A percentile compares a stretch with the other conserved stretches of the same genome.
Conservation (phyloP, 2,888 invertebrate species). For the Pristionchus exspectatus region DNA sequence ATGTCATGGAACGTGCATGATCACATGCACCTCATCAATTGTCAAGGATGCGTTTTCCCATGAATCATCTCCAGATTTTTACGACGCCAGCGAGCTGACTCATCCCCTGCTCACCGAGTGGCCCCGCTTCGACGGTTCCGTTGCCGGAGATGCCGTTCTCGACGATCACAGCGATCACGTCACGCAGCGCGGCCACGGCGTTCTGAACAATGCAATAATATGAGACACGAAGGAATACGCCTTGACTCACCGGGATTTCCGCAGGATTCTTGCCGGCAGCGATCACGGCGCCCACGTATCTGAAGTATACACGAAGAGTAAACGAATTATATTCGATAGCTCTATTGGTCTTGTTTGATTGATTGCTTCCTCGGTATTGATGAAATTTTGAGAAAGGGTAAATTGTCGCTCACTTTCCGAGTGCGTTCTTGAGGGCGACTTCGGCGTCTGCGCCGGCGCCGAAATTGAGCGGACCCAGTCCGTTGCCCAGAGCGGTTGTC, state of each 20-base stretch:
- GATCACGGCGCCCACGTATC: constrained; percentile 9
- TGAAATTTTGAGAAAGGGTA: too few species aligned
- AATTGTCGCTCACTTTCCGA: not conserved
- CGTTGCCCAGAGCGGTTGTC: not conserved
- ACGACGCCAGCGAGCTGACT: too few species aligned
- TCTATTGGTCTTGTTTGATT: too few species aligned
- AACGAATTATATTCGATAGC: too few species aligned
- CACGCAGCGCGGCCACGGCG: not conserved
- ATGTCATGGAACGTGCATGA: too few species aligned
- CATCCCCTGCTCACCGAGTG: not conserved
- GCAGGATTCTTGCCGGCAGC: not conserved
- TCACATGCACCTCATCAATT: too few species aligned
- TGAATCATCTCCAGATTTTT: too few species aligned
- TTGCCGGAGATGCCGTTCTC: not conserved
- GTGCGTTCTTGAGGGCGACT: not conserved
- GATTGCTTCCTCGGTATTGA: too few species aligned
- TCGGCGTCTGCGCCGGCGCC: not conserved
- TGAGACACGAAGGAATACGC: not conserved
- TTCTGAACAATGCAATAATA: not conserved
- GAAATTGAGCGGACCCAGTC: not conserved
- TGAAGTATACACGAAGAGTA: not conserved
- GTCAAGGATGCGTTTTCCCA: too few species aligned
- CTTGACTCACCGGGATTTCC: not conserved
- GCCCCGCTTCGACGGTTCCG: not conserved
- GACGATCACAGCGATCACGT: not conserved